Evolutionary conservation across 2,113 vertebrate genomes (phyloP), one percentile per base, ranked within the genome.

Genomic region (Pseudorectes ferrugineus): DNA sequence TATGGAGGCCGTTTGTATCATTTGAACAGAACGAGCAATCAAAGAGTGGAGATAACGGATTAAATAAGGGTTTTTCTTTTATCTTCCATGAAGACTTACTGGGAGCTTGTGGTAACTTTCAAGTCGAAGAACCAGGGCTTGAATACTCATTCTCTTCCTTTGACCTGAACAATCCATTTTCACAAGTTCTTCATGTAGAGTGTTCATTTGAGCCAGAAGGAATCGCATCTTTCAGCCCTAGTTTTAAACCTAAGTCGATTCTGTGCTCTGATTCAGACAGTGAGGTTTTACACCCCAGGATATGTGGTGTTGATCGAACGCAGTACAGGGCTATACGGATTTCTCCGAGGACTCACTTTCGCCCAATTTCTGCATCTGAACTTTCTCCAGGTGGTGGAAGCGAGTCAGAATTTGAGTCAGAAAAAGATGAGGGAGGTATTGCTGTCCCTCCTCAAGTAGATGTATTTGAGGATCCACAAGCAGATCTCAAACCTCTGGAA

Each of bases 81-180:
- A 99, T 99, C 98, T 99, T 99, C 99, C 99, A 98, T 98, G 99
- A 99, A 99, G 99, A 99, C 99, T 98, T 99, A 97, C 97, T 99
- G 54, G 99, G 99, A 97, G 98, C 99, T 92, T 99, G 98, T 93
- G 97, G 99, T 96, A 98, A 98, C 96, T 99, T 99, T 97, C 98
- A 97, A 92, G 97, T 98, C 35, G 98, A 99, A 96, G 99, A 99
- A 86, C 98, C 98, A 72, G 98, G 98, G 84, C 98, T 99, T 75
- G 99, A 99, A 72, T 99, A 99, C 86, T 98, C 99, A 14, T 99
- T 99, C 89, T 98, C 99, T 90, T 99, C 99, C 97, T 99, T 99
- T 97, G 99, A 99, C 97, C 97, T 99, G 95, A 99, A 98, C 98
- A 99, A 98, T 97, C 99, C 99, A 63, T 99, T 99, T 97, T 99